A percentile compares a stretch with the other conserved stretches of the same genome.
phyloP scores from a whole-genome alignment of 2,113 vertebrate species.

The Seriola quinqueradiata region DNA sequence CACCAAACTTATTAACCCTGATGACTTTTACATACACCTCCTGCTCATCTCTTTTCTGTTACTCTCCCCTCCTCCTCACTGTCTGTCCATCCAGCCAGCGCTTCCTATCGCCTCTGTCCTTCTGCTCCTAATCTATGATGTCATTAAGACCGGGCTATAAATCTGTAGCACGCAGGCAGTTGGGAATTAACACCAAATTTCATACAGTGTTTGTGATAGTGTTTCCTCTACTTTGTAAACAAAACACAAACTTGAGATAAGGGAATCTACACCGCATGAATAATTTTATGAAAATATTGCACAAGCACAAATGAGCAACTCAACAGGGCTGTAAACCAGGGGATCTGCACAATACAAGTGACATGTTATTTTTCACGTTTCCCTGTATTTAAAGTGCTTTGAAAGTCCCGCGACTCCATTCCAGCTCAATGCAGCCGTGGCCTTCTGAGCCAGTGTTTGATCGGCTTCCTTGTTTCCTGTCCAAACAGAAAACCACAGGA shows the following conservation, averaged over 20 bases:
- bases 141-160: slow-evolving; percentile 53
- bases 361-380: slow-evolving; percentile 56
- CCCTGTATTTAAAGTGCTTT: slow-evolving; percentile 46
- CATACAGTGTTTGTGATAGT: not conserved
- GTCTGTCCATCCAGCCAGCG: slow-evolving; percentile 49
- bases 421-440: slow-evolving; percentile 57
- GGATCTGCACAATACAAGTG: slow-evolving; percentile 17
- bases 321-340: slow-evolving; percentile 1
- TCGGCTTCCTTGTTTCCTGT: slow-evolving; percentile 79
- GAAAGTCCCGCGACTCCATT: slow-evolving; percentile 46
- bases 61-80: slow-evolving; percentile 9
- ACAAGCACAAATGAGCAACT: not conserved
- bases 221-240: slow-evolving; percentile 7
- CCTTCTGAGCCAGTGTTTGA: slow-evolving; percentile 78
- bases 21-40: slow-evolving; percentile 24
- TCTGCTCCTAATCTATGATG: slow-evolving; percentile 53
- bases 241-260: slow-evolving; percentile 43
- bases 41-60: slow-evolving; percentile 1
- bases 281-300: slow-evolving; percentile 15
- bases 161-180: slow-evolving; percentile 44
- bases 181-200: not conserved
- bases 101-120: slow-evolving; percentile 38
- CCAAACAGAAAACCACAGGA: slow-evolving; percentile 77
- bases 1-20: slow-evolving; percentile 47
- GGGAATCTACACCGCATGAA: slow-evolving; percentile 32